These are phyloP conservation scores for Cyphomyrmex costatus DNA, from an alignment of 1,140 invertebrate species.

Conservation along the genomic window DNA sequence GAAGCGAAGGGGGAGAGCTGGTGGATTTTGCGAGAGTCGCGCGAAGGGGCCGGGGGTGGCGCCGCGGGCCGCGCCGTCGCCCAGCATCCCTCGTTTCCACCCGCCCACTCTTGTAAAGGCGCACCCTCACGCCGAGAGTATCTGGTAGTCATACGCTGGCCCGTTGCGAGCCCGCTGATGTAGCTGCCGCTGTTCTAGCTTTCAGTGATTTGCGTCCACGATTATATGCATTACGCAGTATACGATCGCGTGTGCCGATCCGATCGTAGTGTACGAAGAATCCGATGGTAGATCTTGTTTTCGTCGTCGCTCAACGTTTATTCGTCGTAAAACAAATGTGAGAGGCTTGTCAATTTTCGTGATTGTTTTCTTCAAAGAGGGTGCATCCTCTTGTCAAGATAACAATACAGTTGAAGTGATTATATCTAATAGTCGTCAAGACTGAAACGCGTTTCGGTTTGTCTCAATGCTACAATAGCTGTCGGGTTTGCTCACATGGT, in stretches of 20 bases:
- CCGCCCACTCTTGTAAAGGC: conserved; percentile 79
- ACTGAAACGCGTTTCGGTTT: neutral
- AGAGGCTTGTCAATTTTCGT: neutral
- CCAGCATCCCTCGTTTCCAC: conserved; percentile 84
- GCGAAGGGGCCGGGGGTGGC: conserved; percentile 80
- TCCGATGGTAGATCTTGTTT: neutral
- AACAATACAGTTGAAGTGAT: neutral
- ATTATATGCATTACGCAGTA: conserved; percentile 37
- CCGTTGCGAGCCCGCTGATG: conserved; percentile 81
- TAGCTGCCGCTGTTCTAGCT: conserved; percentile 65
- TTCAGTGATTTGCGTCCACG: conserved; percentile 29
- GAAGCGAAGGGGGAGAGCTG: conserved; percentile 33
- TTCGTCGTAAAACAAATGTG: neutral
- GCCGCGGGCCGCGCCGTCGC: conserved; percentile 86
- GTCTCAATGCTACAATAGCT: neutral
- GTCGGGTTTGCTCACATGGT: conserved; percentile 68
- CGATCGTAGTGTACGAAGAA: conserved; percentile 14
- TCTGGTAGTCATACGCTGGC: conserved; percentile 86
- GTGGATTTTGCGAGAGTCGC: conserved; percentile 72
- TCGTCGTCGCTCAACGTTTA: neutral
- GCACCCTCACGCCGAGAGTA: conserved; percentile 83
- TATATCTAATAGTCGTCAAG: neutral
- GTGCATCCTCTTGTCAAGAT: neutral
- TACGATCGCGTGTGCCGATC: conserved; percentile 40
- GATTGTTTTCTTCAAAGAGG: neutral